Conservation (phyloP, 2,113 vertebrate genomes). For the Sciurus niger region DNA sequence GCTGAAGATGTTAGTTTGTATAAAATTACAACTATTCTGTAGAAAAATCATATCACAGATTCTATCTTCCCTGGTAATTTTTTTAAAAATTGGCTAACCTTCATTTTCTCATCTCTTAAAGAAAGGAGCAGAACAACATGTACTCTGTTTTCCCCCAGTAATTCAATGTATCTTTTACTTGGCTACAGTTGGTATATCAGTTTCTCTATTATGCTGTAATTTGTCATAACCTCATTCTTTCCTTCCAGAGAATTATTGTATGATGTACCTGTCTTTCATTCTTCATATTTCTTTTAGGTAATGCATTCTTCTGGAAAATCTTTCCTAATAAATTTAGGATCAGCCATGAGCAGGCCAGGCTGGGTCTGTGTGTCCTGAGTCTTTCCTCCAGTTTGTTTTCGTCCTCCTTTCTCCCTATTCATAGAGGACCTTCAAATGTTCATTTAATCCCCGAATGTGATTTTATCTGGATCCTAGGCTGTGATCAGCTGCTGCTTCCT, state of each 20-base stretch:
- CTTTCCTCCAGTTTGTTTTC: rapidly evolving
- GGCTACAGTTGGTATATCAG: neutral
- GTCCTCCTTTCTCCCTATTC: neutral
- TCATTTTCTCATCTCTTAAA: neutral
- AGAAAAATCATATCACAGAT: neutral
- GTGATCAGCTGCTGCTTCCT: neutral
- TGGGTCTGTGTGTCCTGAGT: neutral
- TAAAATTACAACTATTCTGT: conserved; percentile 32
- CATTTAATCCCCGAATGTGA: neutral
- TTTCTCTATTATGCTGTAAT: neutral
- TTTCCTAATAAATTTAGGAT: neutral
- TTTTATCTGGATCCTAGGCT: neutral
- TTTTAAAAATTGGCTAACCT: neutral
- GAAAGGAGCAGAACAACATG: neutral
- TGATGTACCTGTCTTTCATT: neutral
- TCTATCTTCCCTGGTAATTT: neutral
- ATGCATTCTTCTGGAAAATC: neutral
- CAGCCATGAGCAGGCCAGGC: neutral
- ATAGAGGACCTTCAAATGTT: neutral
- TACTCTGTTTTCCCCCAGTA: neutral
- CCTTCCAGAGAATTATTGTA: conserved; percentile 5
- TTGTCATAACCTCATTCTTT: neutral
- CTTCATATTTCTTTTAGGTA: neutral
- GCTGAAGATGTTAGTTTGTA: neutral
- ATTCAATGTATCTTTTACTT: neutral